These are phyloP conservation scores for Periophthalmus magnuspinnatus DNA, from an alignment of 2,797 vertebrate species.

Conservation along the genomic window DNA sequence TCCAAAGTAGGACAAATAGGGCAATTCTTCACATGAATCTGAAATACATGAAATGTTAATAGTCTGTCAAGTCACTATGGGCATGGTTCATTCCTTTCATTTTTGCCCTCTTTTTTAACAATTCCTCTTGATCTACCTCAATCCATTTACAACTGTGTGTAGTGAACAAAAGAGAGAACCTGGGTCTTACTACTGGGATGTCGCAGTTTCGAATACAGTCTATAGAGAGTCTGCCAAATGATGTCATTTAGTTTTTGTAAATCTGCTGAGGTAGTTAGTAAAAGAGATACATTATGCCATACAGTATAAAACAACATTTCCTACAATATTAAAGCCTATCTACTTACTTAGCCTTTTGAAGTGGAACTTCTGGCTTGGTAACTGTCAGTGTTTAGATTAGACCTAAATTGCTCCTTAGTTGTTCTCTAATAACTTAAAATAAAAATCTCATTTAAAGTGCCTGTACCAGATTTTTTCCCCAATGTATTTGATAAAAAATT, in stretches of 20 bases:
- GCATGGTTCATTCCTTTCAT: not conserved
- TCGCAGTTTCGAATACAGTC: not conserved
- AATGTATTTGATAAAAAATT: too few species aligned
- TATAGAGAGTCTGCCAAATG: not conserved
- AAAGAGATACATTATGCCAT: too few species aligned
- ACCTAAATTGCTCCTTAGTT: too few species aligned
- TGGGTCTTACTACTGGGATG: not conserved
- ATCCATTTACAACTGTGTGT: not conserved
- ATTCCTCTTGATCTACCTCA: not conserved
- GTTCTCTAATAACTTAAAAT: too few species aligned
- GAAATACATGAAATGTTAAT: not conserved
- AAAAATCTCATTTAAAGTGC: too few species aligned
- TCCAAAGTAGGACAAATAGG: not conserved
- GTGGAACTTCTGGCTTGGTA: too few species aligned
- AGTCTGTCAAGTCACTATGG: not conserved
- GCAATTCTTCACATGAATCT: not conserved
- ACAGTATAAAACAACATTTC: too few species aligned
- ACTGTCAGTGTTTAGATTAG: too few species aligned
- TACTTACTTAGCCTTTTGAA: too few species aligned
- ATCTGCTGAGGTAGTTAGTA: too few species aligned
- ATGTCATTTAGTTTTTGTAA: not conserved
- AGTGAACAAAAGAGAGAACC: not conserved
- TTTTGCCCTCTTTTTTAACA: not conserved
- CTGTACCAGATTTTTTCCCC: too few species aligned
- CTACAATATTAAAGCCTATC: too few species aligned